Conservation (phyloP, 2,888 invertebrate genomes). For the Cordilura impudica region DNA sequence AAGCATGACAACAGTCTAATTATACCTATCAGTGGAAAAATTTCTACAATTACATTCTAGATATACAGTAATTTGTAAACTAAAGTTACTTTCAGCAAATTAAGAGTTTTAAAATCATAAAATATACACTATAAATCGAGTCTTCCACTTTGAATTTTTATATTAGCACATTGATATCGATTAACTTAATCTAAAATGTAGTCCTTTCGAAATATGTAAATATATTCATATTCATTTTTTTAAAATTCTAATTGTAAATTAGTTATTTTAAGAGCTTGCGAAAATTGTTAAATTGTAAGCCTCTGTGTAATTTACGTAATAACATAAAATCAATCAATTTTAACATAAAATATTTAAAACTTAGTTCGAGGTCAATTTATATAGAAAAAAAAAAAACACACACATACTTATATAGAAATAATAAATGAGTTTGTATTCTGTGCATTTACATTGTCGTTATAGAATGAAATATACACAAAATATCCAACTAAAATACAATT, state of each 20-base stretch:
- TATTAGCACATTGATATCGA: no score
- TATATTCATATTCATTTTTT: neutral
- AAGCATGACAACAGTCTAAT: no score
- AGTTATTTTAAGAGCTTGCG: neutral
- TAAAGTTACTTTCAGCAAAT: no score
- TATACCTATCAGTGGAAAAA: no score
- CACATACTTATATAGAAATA: neutral
- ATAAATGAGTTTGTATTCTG: slow-evolving; percentile 37
- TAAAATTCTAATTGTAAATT: no score
- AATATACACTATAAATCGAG: no score
- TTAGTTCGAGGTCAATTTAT: slow-evolving; percentile 34
- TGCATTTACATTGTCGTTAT: slow-evolving; percentile 42
- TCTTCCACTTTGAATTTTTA: no score
- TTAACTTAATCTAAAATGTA: no score
- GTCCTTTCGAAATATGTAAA: neutral
- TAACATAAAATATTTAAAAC: neutral
- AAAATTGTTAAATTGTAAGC: neutral
- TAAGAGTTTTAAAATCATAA: no score
- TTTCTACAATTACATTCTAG: no score
- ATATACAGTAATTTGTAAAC: no score
- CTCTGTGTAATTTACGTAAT: slow-evolving; percentile 6
- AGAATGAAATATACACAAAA: slow-evolving; percentile 39
- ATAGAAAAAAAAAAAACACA: neutral
- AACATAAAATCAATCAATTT: slow-evolving; percentile 42
- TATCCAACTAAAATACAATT: slow-evolving; percentile 46